phyloP scores from a whole-genome alignment of 1,140 invertebrate species.

The Macrosteles quadrilineatus region DNA sequence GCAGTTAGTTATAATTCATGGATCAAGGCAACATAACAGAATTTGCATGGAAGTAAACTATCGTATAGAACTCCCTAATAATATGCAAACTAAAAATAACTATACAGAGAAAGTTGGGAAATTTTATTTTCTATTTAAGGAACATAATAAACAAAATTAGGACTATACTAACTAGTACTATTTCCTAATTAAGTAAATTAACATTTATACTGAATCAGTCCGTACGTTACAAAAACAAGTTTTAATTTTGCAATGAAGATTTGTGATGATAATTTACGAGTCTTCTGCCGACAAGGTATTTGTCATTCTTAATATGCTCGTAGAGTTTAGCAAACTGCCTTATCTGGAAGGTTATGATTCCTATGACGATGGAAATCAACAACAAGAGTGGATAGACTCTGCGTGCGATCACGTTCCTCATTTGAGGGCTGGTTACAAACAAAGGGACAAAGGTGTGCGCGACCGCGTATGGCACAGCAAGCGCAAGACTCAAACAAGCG shows the following conservation, averaged over 20 bases:
- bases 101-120: too few species aligned
- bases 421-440: slow-evolving; percentile 69
- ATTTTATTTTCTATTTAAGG: too few species aligned
- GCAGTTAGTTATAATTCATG: too few species aligned
- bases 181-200: slow-evolving; percentile 21
- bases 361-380: slow-evolving; percentile 48
- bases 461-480: slow-evolving; percentile 88
- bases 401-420: slow-evolving; percentile 77
- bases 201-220: slow-evolving; percentile 10
- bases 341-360: slow-evolving; percentile 64
- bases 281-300: slow-evolving; percentile 93
- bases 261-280: slow-evolving; percentile 88
- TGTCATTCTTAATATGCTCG: slow-evolving; percentile 99
- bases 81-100: too few species aligned
- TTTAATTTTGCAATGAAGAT: slow-evolving; percentile 27
- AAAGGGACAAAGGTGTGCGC: slow-evolving; percentile 82
- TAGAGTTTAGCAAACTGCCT: slow-evolving; percentile 92
- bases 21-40: too few species aligned
- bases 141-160: too few species aligned
- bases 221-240: not conserved
- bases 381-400: slow-evolving; percentile 90
- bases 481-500: slow-evolving; percentile 75
- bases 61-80: too few species aligned
- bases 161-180: not conserved
- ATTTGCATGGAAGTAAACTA: too few species aligned